Evolutionary conservation across 64 coral and sea anemone genomes (phyloP).

Genomic region (Dendrophyllia cribrosa): DNA sequence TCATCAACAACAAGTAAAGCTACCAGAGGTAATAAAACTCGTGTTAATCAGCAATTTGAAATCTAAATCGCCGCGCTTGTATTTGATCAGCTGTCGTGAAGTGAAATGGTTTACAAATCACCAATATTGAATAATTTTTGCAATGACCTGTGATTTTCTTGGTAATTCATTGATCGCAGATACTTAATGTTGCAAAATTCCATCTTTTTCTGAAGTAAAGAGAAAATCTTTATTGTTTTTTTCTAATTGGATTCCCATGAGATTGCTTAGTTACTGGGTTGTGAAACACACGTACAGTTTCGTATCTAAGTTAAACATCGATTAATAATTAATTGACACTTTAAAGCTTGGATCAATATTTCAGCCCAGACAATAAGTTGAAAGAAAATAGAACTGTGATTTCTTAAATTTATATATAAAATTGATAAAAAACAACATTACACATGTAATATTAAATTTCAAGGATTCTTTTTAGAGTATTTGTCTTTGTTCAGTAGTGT

Average conservation of each 20-base stretch:
- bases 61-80: not conserved
- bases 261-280: not conserved
- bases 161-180: not conserved
- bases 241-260: not conserved
- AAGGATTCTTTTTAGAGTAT: no score
- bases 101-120: not conserved
- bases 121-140: not conserved
- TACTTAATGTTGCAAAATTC: not conserved
- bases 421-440: not conserved
- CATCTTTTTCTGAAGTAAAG: not conserved
- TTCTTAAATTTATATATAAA: not conserved
- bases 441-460: no score
- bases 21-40: not conserved
- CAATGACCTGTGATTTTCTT: not conserved
- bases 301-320: not conserved
- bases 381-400: not conserved
- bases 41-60: not conserved
- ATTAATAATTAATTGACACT: conserved; percentile 1
- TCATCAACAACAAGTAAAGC: not conserved
- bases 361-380: not conserved
- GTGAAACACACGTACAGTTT: not conserved
- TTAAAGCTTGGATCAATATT: not conserved
- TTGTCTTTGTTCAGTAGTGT: no score
- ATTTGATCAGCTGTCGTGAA: not conserved
- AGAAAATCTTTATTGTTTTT: not conserved